Evolutionary conservation across 2,797 vertebrate species (phyloP).

Genomic region (Coilia nasus): DNA sequence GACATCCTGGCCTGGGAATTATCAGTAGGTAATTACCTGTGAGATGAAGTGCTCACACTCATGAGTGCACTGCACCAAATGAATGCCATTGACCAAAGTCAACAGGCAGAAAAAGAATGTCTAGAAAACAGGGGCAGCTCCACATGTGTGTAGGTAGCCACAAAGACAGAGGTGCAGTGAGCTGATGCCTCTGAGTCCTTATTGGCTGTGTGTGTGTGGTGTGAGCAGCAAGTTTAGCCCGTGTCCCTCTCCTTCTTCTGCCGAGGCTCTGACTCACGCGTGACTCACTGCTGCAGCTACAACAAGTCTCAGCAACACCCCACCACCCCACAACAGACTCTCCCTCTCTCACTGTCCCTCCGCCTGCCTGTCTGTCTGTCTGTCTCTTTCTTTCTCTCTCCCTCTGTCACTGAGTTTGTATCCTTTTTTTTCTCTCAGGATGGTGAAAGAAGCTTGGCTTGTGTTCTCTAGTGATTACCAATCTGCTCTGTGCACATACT

Average conservation of each 20-base stretch:
- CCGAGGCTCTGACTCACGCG: constrained; percentile 35
- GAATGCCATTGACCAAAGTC: neutral
- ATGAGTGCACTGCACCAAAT: neutral
- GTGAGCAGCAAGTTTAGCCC: constrained; percentile 3
- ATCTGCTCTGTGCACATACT: neutral
- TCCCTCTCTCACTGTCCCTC: neutral
- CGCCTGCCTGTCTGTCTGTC: neutral
- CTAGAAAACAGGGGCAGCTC: neutral
- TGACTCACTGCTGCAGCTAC: constrained; percentile 44
- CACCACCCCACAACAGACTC: too few relatives aligned
- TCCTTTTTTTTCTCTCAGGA: neutral
- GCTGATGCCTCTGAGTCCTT: neutral
- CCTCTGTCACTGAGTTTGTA: neutral
- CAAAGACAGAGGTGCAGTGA: neutral
- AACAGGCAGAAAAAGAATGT: neutral
- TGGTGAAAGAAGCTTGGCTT: constrained; percentile 12
- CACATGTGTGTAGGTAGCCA: neutral
- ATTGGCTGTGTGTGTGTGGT: constrained; percentile 8
- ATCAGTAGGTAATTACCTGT: constrained; percentile 40
- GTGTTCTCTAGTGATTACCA: neutral
- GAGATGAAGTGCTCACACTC: neutral
- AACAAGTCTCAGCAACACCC: constrained; percentile 20
- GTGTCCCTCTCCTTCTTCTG: neutral
- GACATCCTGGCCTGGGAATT: constrained; percentile 20
- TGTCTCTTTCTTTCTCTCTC: neutral